These are phyloP conservation scores for Sisor rabdophorus DNA, from an alignment of 2,113 vertebrate genomes.

Conservation along the genomic window DNA sequence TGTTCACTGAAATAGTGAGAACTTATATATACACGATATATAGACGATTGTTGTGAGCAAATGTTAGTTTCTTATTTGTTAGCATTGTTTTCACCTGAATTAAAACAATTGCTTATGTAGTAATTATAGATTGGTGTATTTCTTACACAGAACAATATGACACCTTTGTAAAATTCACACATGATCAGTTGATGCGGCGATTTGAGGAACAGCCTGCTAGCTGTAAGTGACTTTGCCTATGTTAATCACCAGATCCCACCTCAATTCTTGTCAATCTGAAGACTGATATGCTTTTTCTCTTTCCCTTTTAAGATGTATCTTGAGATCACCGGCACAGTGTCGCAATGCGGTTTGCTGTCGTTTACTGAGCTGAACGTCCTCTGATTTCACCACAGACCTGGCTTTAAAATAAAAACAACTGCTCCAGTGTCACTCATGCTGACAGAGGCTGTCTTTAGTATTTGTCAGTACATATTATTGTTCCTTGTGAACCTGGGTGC, in stretches of 20 bases:
- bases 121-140: slow-evolving; percentile 9
- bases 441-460: slow-evolving; percentile 91
- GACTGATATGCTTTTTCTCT: slow-evolving; percentile 42
- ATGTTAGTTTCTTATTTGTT: not conserved
- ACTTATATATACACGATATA: too few relatives aligned
- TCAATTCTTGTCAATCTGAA: slow-evolving; percentile 5
- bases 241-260: not conserved
- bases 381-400: slow-evolving; percentile 79
- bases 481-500: slow-evolving; percentile 85
- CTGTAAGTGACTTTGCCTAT: slow-evolving; percentile 76
- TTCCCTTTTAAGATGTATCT: slow-evolving; percentile 78
- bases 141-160: slow-evolving; percentile 90
- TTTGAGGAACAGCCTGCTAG: slow-evolving; percentile 98
- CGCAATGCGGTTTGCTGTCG: slow-evolving; percentile 78
- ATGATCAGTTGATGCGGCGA: slow-evolving; percentile 96
- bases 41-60: too few relatives aligned
- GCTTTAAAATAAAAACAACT: slow-evolving; percentile 75
- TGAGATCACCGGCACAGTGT: slow-evolving; percentile 78
- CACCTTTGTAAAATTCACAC: slow-evolving; percentile 98
- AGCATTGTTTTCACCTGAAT: not conserved
- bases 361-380: slow-evolving; percentile 64
- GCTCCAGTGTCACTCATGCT: slow-evolving; percentile 84
- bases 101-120: too few relatives aligned
- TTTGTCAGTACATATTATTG: slow-evolving; percentile 89
- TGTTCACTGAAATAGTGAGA: too few relatives aligned